Evolutionary conservation across 2,888 invertebrate genomes (phyloP), one percentile per base, ranked within the genome.

Genomic region (Nycteola revayana): DNA sequence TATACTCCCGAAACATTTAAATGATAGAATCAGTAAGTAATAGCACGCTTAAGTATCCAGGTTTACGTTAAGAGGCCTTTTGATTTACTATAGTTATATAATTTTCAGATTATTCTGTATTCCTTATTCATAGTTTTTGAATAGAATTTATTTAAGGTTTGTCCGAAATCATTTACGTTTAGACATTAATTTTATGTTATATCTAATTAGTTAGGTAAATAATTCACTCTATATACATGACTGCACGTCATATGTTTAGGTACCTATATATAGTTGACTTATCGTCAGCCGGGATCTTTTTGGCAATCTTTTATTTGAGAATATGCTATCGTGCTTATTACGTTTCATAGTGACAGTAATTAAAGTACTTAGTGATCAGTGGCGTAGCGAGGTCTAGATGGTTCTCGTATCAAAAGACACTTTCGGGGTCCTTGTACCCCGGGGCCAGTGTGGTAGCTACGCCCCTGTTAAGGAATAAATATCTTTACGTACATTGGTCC

Each of bases 221-320:
- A 2, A 14, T 14, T 14, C 14, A 14, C 14, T 14, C 14, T n/a
- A n/a, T n/a, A n/a, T n/a, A n/a, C n/a, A n/a, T n/a, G n/a, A n/a
- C n/a, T n/a, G n/a, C n/a, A n/a, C n/a, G n/a, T n/a, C n/a, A n/a
- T n/a, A n/a, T n/a, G n/a, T n/a, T n/a, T n/a, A n/a, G n/a, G n/a
- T n/a, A 14, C 14, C 5, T 14, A 2, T 14, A 2, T 14, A 2
- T 14, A n/a, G 14, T 14, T 14, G 14, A 14, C 14, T 14, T 3
- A 2, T 3, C 14, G 20, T 54, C 53, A 57, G 61, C 63, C 66
- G 68, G 66, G 66, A 60, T 66, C 34, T 42, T 32, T 58, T 44
- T 53, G 60, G 65, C 68, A 69, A 70, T 74, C 48, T 56, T 43
- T 46, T 40, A 27, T 31, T 41, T 31, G 42, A 33, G 39, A 41